Evolutionary conservation across 2,797 vertebrate genomes (phyloP).

Genomic region (Euthynnus affinis): DNA sequence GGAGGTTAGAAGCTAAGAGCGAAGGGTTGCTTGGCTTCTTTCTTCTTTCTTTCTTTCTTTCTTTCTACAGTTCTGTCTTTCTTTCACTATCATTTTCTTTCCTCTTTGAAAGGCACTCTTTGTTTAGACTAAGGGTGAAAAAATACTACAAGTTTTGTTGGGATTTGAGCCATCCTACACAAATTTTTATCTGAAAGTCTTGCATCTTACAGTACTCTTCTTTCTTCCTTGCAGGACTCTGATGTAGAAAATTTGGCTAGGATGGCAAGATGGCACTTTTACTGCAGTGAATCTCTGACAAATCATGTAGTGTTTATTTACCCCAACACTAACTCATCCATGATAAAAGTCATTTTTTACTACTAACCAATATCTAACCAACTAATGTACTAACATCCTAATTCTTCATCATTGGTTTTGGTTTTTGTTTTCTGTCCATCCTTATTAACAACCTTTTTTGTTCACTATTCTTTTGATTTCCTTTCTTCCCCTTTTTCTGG

Average conservation of each 20-base stretch:
- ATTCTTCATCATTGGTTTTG: slow-evolving; percentile 96
- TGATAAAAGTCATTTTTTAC: slow-evolving; percentile 94
- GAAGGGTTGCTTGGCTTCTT: slow-evolving; percentile 75
- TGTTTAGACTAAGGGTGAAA: slow-evolving; percentile 84
- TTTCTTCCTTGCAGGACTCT: slow-evolving; percentile 45
- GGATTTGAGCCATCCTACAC: slow-evolving; percentile 64
- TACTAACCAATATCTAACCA: slow-evolving; percentile 92
- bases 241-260: slow-evolving; percentile 67
- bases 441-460: slow-evolving; percentile 94
- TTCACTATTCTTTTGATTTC: slow-evolving; percentile 99
- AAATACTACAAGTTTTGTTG: slow-evolving; percentile 73
- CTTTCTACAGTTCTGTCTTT: slow-evolving; percentile 81
- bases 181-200: slow-evolving; percentile 55
- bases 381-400: slow-evolving; percentile 99
- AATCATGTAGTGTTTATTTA: slow-evolving; percentile 75
- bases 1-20: slow-evolving; percentile 60
- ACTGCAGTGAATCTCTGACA: slow-evolving; percentile 58
- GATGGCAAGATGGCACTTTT: slow-evolving; percentile 50
- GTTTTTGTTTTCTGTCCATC: slow-evolving; percentile 94
- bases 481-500: slow-evolving; percentile 93
- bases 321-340: slow-evolving; percentile 94
- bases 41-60: slow-evolving; percentile 70
- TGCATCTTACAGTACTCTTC: slow-evolving; percentile 15
- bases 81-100: slow-evolving; percentile 85
- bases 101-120: slow-evolving; percentile 88